Evolutionary conservation across 2,888 invertebrate species (phyloP).

Genomic region (Raillietiella orientalis): DNA sequence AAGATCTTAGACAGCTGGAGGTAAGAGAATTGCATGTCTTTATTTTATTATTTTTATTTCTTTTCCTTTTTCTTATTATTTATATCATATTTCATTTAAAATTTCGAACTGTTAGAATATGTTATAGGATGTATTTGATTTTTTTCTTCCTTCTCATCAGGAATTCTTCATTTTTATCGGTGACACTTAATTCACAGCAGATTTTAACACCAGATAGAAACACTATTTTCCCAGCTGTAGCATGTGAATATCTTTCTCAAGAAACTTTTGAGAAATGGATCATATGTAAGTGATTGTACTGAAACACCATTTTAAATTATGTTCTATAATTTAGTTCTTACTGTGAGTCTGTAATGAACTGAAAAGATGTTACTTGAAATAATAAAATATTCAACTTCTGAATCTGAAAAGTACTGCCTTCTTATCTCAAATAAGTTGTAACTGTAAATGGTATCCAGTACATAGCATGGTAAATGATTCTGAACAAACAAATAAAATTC

Average conservation of each 20-base stretch:
- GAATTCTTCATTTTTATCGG: conserved; percentile 64
- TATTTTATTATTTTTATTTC: background rate
- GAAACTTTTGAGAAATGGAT: conserved; percentile 93
- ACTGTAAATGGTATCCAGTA: no score
- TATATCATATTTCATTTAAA: conserved; percentile 1
- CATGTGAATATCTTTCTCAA: conserved; percentile 83
- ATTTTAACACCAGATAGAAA: conserved; percentile 76
- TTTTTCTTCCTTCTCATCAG: conserved; percentile 25
- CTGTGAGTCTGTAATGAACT: no score
- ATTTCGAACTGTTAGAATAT: background rate
- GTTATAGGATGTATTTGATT: background rate
- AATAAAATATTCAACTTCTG: background rate
- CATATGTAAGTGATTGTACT: conserved; percentile 23
- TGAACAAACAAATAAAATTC: no score
- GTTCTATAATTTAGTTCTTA: no score
- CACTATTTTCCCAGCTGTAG: conserved; percentile 84
- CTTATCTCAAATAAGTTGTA: no score
- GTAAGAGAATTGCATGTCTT: conserved; percentile 10
- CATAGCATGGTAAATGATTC: no score
- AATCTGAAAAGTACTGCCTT: background rate
- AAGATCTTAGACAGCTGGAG: conserved; percentile 77
- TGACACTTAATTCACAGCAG: conserved; percentile 81
- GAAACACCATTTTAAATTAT: no score
- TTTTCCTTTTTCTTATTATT: conserved; percentile 7
- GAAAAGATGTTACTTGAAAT: no score